phyloP scores from a whole-genome alignment of 2,113 vertebrate species.

The Lota lota region DNA sequence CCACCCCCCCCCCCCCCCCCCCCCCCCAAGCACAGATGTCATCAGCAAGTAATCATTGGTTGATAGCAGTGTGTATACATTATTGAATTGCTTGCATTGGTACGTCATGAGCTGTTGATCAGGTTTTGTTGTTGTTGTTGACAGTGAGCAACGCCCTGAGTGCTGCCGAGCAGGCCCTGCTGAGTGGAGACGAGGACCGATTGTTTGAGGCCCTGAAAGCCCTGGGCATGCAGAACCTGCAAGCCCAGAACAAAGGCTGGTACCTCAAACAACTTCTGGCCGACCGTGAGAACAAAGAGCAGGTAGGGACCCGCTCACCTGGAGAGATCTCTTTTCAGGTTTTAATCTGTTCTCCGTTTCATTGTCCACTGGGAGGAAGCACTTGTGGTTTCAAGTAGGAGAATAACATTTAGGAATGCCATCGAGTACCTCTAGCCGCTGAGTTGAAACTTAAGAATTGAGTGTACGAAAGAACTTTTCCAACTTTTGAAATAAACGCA shows the following conservation, averaged over 20 bases:
- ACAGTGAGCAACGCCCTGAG: slow-evolving; percentile 80
- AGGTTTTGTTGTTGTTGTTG: background rate
- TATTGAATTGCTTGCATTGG: background rate
- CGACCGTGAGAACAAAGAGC: slow-evolving; percentile 80
- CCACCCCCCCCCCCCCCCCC: background rate
- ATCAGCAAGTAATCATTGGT: background rate
- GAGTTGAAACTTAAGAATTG: too few species aligned
- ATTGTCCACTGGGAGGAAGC: background rate
- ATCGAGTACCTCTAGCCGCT: too few species aligned
- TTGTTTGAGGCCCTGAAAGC: slow-evolving; percentile 80
- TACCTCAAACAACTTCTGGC: slow-evolving; percentile 89
- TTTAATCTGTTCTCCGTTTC: background rate
- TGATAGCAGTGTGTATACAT: too few species aligned
- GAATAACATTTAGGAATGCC: background rate
- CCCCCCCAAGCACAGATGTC: background rate
- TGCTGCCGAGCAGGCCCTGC: slow-evolving; percentile 78
- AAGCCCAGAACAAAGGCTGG: slow-evolving; percentile 86
- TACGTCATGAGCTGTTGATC: background rate
- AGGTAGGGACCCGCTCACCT: slow-evolving; percentile 69
- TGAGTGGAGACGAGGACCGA: slow-evolving; percentile 61
- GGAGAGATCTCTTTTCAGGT: background rate
- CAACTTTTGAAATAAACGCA: too few species aligned
- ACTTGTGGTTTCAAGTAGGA: background rate
- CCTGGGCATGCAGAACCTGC: slow-evolving; percentile 80
- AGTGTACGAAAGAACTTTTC: too few species aligned